Base-by-base conservation (phyloP, 2,113 vertebrate species). In the Prionailurus viverrinus region DNA sequence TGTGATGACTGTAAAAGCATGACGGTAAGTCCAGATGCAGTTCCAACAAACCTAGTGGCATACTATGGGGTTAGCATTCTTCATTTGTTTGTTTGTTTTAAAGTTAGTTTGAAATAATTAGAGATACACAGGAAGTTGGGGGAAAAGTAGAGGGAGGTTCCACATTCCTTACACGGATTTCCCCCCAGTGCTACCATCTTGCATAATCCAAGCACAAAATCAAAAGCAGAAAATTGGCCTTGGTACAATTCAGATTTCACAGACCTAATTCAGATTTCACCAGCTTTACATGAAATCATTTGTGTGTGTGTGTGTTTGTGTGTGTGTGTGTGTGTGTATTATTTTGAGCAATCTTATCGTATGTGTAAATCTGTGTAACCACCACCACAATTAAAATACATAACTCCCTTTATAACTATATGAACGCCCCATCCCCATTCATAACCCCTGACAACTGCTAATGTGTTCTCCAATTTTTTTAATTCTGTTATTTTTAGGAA, bases 21-120 rank as follows among this genome's bases (percentile, higher is more conserved):
- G 5, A 25, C 3, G 1, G 16, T 7, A 68, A 45, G 58, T 6
- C 18, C 41, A 41, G 29, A 41, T 4, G 1, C 7, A 55, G 21
- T 45, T 58, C 55, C 53, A 80, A 10, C 18, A 45, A 55, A 12
- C 4, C 3, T 36, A 5, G 11, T 0, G 14, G 9, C 31, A 68
- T 23, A 48, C 15, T 11, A 9, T 2, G n/a, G 10, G 45, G 33
- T 12, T 15, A 61, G 27, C 2, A 48, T 31, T 19, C 19, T 53
- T 73, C 27, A 14, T 16, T 31, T 89, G 25, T 39, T 25, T 41
- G 11, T 39, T 39, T 55, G 16, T 31, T 45, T 96, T 73, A 48
- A 86, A 73, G 36, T 85, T n/a, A n/a, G 76, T 89, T 71, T 83
- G 27, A 86, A 83, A 63, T 45, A 84, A 27, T 65, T 71, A 27